Percentiles rank a stretch among this genome's conserved stretches.
phyloP scores from a whole-genome alignment of 2,888 invertebrate genomes.

The Xestia rhomboidea region DNA sequence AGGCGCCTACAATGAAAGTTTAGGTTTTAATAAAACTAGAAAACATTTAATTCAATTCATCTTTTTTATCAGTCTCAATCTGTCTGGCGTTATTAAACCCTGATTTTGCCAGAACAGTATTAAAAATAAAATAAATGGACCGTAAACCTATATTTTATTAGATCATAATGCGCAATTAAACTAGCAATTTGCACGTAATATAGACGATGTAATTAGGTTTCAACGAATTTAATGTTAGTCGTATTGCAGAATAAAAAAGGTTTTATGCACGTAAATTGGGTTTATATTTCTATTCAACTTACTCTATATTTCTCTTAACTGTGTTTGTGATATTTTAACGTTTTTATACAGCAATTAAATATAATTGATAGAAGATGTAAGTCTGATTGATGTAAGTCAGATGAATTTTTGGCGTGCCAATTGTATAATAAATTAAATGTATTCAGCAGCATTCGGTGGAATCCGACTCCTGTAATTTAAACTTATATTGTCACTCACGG shows the following conservation, averaged over 20 bases:
- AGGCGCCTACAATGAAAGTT: background rate
- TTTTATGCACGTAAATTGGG: background rate
- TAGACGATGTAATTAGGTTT: background rate
- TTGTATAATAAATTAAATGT: too few relatives aligned
- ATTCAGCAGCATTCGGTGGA: too few relatives aligned
- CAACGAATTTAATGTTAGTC: background rate
- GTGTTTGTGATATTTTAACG: background rate
- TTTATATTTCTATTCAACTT: background rate
- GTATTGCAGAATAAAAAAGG: background rate
- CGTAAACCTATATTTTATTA: background rate
- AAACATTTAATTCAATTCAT: background rate
- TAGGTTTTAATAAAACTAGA: background rate
- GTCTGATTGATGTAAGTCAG: too few relatives aligned
- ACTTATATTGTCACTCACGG: too few relatives aligned
- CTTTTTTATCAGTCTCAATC: background rate
- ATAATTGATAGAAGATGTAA: too few relatives aligned
- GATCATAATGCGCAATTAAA: background rate
- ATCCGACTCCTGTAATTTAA: too few relatives aligned
- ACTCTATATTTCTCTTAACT: background rate
- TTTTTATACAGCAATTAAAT: background rate
- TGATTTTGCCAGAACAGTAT: background rate
- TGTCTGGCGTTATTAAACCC: background rate
- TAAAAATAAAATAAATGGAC: background rate
- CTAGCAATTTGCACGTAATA: background rate
- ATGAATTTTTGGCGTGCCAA: too few relatives aligned